Percentiles rank a stretch among this genome's conserved stretches.
phyloP scores from a whole-genome alignment of 2,888 invertebrate genomes.

The Ellobium chinense region DNA sequence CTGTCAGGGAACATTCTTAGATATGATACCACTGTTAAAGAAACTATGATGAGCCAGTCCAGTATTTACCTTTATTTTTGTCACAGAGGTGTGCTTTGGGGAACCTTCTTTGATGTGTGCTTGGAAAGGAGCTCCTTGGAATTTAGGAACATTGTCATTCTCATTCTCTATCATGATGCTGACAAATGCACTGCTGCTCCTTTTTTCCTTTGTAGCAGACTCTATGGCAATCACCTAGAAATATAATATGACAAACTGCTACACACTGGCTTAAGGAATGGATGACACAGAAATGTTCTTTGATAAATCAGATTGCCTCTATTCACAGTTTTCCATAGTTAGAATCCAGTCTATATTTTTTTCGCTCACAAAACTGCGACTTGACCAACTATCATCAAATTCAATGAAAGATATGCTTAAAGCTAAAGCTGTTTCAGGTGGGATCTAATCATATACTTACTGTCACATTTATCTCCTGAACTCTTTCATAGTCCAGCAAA shows the following conservation, averaged over 20 bases:
- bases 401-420: no score
- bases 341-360: no score
- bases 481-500: conserved; percentile 46
- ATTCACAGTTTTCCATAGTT: no score
- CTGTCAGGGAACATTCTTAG: no score
- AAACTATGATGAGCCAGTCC: background rate
- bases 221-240: conserved; percentile 27
- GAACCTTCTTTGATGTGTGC: background rate
- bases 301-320: no score
- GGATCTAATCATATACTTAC: no score
- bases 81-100: background rate
- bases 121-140: conserved; percentile 50
- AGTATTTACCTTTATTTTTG: background rate
- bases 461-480: conserved; percentile 27
- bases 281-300: no score
- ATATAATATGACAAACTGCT: no score
- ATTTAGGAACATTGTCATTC: conserved; percentile 47
- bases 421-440: no score
- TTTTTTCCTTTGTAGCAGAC: background rate
- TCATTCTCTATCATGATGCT: conserved; percentile 28
- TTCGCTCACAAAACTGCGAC: no score
- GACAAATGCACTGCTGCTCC: conserved; percentile 1
- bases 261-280: no score
- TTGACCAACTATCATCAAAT: no score
- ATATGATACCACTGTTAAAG: background rate